Base-by-base conservation (phyloP, 1,140 invertebrate genomes). In the Coptotermes formosanus region DNA sequence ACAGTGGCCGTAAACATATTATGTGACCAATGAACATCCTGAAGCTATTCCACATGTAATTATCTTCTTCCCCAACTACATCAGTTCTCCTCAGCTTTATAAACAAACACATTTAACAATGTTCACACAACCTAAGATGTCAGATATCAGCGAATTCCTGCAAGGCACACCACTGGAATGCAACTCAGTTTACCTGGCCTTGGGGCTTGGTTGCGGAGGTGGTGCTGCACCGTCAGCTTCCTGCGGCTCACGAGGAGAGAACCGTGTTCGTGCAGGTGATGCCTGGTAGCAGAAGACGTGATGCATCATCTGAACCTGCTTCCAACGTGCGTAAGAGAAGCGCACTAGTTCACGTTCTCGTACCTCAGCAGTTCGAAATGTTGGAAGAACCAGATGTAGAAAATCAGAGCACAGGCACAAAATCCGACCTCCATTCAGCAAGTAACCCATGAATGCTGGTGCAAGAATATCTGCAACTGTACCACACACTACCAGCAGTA, bases 221-320 rank as follows among this genome's bases (percentile, higher is more conserved):
- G 14, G 14, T 21, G 19, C 52, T 21, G 1, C 52, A 4, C 19
- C 21, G 14, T 55, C 52, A 55, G 52, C 9, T 48, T 48, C 45
- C 59, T 64, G 59, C n/a, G 91, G 89, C 2, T 84, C 85, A 11
- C 81, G 38, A 23, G 30, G 85, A 7, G 48, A 69, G 89, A 97
- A 97, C 87, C 95, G 94, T 88, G 95, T 94, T 89, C 95, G 94
- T 3, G 95, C 93, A 0, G 96, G 96, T 2, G 96, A 96, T 0
- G 95, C 95, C 89, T 97, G 95, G 89, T 97, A 97, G 88, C 95
- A 97, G 90, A 97, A 97, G 75, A 97, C 95, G 87, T 97, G 96
- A 90, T 97, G 96, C 91, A 97, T 94, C 92, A 97, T 94, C 88
- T 94, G 94, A 0, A 97, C 95, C 12, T 95, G 94, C 88, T 95